Percentiles rank a stretch among this genome's conserved stretches.
Conservation (phyloP, 2,797 vertebrate species). For the Rallus crepitans region DNA sequence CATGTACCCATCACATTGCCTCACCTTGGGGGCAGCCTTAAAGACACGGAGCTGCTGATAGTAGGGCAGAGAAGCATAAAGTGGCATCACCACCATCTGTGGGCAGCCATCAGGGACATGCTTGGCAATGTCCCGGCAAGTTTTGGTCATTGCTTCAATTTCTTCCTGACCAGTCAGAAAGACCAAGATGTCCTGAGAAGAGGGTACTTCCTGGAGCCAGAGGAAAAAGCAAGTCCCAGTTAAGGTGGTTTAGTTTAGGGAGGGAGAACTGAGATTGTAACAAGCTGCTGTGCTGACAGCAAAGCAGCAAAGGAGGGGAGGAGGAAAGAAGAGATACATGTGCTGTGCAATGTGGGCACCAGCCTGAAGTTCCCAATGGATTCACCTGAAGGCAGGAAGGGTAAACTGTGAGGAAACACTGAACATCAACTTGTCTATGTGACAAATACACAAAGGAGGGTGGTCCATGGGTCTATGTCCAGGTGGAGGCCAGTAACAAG, state of each 20-base stretch:
- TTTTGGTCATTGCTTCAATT: slow-evolving; percentile 95
- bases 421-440: no score
- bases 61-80: slow-evolving; percentile 94
- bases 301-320: not conserved
- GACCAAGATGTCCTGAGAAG: slow-evolving; percentile 92
- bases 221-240: not conserved
- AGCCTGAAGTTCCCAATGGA: no score
- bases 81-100: slow-evolving; percentile 87
- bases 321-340: not conserved
- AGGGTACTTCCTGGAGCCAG: slow-evolving; percentile 84
- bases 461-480: no score
- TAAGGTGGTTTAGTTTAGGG: not conserved
- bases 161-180: slow-evolving; percentile 99
- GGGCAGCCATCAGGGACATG: slow-evolving; percentile 90
- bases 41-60: slow-evolving; percentile 93
- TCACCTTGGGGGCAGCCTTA: slow-evolving; percentile 89
- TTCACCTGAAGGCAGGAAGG: no score
- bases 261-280: not conserved
- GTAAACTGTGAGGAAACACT: no score
- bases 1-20: not conserved
- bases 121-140: slow-evolving; percentile 91
- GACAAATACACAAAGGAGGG: no score
- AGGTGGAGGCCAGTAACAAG: no score
- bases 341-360: no score
- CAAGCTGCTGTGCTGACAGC: not conserved